Conservation (phyloP, 2,797 vertebrate species). For the Lagorchestes hirsutus region DNA sequence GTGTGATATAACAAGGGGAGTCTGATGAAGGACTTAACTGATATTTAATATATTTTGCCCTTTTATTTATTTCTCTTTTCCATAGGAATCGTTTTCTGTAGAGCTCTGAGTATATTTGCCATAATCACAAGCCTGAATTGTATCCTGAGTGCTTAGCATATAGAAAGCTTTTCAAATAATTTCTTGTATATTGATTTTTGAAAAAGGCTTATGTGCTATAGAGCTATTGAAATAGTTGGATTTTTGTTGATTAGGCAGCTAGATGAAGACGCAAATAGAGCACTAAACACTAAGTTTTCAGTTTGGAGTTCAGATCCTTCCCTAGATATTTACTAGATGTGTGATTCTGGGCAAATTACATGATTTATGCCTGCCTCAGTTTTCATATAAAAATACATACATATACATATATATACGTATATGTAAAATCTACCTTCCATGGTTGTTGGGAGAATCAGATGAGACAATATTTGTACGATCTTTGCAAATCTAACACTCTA, state of each 20-base stretch:
- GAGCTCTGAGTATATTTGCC: not conserved
- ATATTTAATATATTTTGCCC: not conserved
- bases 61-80: not conserved
- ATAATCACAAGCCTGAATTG: not conserved
- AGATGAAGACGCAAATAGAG: not conserved
- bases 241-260: not conserved
- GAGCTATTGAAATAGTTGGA: not conserved
- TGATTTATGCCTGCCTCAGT: not conserved
- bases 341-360: not conserved
- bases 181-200: not conserved
- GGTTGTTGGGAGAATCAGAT: not conserved
- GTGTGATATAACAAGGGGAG: not conserved
- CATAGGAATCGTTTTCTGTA: not conserved
- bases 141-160: not conserved
- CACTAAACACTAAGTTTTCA: not conserved
- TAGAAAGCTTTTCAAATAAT: not conserved
- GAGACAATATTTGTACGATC: conserved; percentile 7
- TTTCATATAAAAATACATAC: not conserved
- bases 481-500: conserved; percentile 4
- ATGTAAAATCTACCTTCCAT: not conserved
- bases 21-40: not conserved
- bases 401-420: no score
- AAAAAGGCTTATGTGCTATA: not conserved
- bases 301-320: not conserved
- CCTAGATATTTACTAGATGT: not conserved